Base-by-base conservation (phyloP, 2,797 vertebrate species). In the Cygnus olor region DNA sequence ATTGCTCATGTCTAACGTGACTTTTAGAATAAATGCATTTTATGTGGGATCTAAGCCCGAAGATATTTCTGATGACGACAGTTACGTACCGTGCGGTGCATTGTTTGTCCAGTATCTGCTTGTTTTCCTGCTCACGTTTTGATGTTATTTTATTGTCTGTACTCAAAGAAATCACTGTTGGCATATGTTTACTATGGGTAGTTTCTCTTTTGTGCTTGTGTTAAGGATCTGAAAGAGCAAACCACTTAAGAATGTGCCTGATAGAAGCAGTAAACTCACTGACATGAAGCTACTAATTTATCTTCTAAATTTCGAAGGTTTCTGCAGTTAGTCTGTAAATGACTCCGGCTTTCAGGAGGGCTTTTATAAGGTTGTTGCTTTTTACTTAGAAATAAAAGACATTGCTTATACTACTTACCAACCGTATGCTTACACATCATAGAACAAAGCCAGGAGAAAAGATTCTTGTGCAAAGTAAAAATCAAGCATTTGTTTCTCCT, bases 341-440 rank as follows among this genome's bases (percentile, higher is more conserved):
- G 69, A 85, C 78, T 53, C 58, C 87, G 53, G 36, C 76, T 85
- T 87, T 93, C 74, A 80, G 51, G 77, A 90, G n/a, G 44, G 25
- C 66, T 81, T 91, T 81, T 76, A 10, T 3, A 1, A 40, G 40
- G 64, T 68, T 16, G 13, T 71, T 91, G n/a, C 80, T 83, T 93
- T 91, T 70, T 78, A 44, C 61, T 78, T 90, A 78, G 72, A 57
- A 90, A 86, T 79, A 72, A 94, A 94, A 74, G 64, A 12, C 36
- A 4, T 44, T 80, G 32, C 79, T 74, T 65, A 30, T 82, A 28
- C 69, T 17, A 9, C 71, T 95, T 78, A 61, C 42, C 27, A 54
- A 8, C 69, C 24, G 6, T 56, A 25, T 68, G 47, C 36, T 81
- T 79, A 14, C 10, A 61, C 38, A 11, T 66, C 22, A 1, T 40